Conservation (phyloP, 2,888 invertebrate species). For the Apantesis nais region DNA sequence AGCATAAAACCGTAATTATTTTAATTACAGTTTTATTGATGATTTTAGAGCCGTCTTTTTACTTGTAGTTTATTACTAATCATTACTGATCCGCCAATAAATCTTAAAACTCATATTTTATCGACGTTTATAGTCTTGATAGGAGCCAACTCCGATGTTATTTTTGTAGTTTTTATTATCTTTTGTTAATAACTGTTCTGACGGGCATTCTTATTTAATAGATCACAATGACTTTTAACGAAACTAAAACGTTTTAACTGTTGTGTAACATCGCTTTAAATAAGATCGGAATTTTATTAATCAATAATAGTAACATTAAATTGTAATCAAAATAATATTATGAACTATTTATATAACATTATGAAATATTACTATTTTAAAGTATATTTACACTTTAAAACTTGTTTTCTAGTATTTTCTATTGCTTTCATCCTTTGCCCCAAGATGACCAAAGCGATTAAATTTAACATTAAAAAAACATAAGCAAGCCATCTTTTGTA, state of each 20-base stretch:
- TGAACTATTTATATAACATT: too few species aligned
- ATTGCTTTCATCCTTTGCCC: too few species aligned
- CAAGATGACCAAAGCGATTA: too few species aligned
- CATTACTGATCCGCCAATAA: neutral
- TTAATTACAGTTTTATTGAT: conserved; percentile 2
- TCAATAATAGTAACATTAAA: too few species aligned
- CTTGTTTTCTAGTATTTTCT: too few species aligned
- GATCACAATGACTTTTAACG: neutral
- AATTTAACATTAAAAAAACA: too few species aligned
- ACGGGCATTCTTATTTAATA: neutral
- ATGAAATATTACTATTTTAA: too few species aligned
- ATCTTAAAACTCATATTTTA: conserved; percentile 13
- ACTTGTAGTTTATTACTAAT: conserved; percentile 11
- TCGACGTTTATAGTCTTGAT: conserved; percentile 1
- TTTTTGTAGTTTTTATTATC: conserved; percentile 6
- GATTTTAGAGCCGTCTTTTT: conserved; percentile 2
- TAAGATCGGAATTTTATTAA: neutral
- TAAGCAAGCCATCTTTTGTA: too few species aligned
- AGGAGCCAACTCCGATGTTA: conserved; percentile 1
- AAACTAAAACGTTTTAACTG: neutral
- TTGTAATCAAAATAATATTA: too few species aligned
- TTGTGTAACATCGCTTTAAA: neutral
- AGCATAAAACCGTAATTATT: too few species aligned
- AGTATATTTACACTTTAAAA: too few species aligned
- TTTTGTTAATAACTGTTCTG: neutral